These are phyloP conservation scores for Drosophila trichaetosa DNA, from an alignment of 2,888 invertebrate species.

Conservation along the genomic window DNA sequence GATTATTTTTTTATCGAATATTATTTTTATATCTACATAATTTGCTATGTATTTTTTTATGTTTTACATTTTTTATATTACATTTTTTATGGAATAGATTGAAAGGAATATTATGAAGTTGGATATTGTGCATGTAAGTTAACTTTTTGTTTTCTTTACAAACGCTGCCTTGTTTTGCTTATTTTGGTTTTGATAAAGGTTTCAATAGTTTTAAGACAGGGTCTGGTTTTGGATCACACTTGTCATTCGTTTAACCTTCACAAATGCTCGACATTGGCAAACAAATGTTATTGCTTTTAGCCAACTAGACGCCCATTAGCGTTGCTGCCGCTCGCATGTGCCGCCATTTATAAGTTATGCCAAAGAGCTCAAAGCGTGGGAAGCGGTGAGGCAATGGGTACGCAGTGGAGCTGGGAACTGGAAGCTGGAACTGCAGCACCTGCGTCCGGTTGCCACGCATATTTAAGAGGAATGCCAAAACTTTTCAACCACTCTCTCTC, in stretches of 20 bases:
- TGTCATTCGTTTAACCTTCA: constrained; percentile 42
- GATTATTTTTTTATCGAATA: background rate
- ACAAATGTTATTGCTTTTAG: constrained; percentile 56
- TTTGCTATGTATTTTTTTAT: no score
- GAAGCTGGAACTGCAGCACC: constrained; percentile 48
- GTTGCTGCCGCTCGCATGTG: constrained; percentile 30
- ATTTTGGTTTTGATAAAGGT: constrained; percentile 29
- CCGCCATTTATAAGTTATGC: constrained; percentile 56
- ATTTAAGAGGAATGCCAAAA: constrained; percentile 61
- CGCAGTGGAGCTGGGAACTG: constrained; percentile 20
- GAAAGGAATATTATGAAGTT: background rate
- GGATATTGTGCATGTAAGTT: background rate
- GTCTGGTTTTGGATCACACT: background rate
- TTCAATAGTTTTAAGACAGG: constrained; percentile 27
- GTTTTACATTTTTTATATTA: background rate
- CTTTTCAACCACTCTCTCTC: constrained; percentile 44
- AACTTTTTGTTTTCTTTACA: background rate
- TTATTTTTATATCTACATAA: background rate
- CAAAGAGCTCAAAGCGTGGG: constrained; percentile 11
- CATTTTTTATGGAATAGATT: background rate
- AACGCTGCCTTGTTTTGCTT: background rate
- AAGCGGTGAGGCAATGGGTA: constrained; percentile 1
- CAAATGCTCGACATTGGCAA: constrained; percentile 34
- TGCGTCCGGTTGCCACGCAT: constrained; percentile 70
- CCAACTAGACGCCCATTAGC: constrained; percentile 45